These are phyloP conservation scores for Xenentodon cancila DNA, from an alignment of 2,797 vertebrate species.

Conservation along the genomic window DNA sequence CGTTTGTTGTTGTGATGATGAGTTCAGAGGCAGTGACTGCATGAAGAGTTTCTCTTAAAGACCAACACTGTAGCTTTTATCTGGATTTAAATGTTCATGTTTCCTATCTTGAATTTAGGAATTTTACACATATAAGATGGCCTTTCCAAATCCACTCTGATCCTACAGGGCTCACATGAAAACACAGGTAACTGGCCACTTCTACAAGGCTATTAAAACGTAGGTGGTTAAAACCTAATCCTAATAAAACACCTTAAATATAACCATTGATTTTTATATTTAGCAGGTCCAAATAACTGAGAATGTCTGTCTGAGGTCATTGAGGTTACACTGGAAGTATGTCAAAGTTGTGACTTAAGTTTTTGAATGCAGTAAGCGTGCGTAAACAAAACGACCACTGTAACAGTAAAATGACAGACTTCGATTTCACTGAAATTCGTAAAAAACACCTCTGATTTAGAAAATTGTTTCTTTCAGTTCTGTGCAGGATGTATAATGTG, in stretches of 20 bases:
- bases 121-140: not conserved
- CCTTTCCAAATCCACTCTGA: not conserved
- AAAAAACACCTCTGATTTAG: not conserved
- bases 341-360: too few relatives aligned
- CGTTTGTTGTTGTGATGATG: not conserved
- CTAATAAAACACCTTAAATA: too few relatives aligned
- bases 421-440: not conserved
- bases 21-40: not conserved
- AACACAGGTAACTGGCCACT: not conserved
- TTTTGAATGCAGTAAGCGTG: too few relatives aligned
- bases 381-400: too few relatives aligned
- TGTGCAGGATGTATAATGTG: not conserved
- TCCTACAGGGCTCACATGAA: not conserved
- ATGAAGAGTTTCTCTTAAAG: not conserved
- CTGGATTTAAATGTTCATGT: not conserved
- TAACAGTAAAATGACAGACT: not conserved
- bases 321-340: not conserved
- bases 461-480: not conserved
- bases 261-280: too few relatives aligned
- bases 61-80: not conserved
- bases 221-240: not conserved
- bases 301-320: not conserved
- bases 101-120: not conserved
- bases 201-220: conserved; percentile 3
- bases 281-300: too few relatives aligned